Base-by-base conservation (phyloP, 1,140 invertebrate genomes). In the Aphis craccivora region DNA sequence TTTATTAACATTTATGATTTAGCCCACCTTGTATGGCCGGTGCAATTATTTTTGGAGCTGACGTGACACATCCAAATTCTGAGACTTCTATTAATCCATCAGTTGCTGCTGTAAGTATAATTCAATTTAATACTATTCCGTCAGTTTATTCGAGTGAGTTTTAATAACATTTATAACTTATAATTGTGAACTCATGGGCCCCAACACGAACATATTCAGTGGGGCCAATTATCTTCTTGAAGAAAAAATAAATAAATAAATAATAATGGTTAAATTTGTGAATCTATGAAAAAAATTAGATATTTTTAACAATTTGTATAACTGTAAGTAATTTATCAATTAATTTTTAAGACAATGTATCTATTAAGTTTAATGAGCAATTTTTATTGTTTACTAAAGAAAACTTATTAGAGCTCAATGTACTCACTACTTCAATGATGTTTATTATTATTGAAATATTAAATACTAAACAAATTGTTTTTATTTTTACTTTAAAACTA, bases 21-120 rank as follows among this genome's bases (percentile, higher is more conserved):
- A 93, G 91, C 2, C 91, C 91, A 23, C 43, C 20, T 53, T 30
- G 23, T 40, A 93, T 93, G 91, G 35, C 55, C 1, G 91, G 35
- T 9, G 95, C 95, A 1, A 97, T 98, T 95, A 96, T 98, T 30
- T 95, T 98, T 55, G 98, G 98, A 2, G 98, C 98, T 40, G 98
- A 99, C 95, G 98, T 98, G 1, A 98, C 98, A 1, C 98, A 99
- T 96, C 98, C 98, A 0, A 40, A 40, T 1, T 96, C 97, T 2
- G 97, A 97, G 37, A 94, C 67, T 0, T 94, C 94, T 51, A 96
- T 3, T 40, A 40, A 97, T 37, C 98, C 98, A 0, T 98, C 98
- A 89, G 97, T 99, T 51, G 98, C 98, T n/a, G 98, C 98, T 1
- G 96, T 96, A 94, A 94, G 93, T 95, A 94, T 93, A 43, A 67